Conservation (phyloP, 2,113 vertebrate species). For the Protomyctophum bolini region DNA sequence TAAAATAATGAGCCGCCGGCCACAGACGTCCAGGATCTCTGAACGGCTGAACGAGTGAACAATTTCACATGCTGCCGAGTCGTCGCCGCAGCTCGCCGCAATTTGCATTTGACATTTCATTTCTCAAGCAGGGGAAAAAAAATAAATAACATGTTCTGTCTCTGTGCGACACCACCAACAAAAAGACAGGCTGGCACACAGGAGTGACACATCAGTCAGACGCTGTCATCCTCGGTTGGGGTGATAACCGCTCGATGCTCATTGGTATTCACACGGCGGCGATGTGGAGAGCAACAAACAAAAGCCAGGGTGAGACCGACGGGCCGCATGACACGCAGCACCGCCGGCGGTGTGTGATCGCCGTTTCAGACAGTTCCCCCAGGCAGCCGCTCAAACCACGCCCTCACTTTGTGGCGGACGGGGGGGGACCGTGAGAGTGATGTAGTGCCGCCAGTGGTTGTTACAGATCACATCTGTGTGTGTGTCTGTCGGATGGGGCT, state of each 20-base stretch:
- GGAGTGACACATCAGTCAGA: conserved; percentile 50
- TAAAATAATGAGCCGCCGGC: too few species aligned
- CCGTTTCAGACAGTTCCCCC: background rate
- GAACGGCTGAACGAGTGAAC: conserved; percentile 4
- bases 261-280: conserved; percentile 54
- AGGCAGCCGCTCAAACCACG: background rate
- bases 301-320: conserved; percentile 5
- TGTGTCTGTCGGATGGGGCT: background rate
- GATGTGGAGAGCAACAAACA: background rate
- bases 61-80: conserved; percentile 42
- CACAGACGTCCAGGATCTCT: too few species aligned
- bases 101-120: conserved; percentile 67
- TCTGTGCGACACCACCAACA: background rate
- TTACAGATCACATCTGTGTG: conserved; percentile 6
- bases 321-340: background rate
- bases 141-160: conserved; percentile 32
- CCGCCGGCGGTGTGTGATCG: too few species aligned
- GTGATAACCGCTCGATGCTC: conserved; percentile 50
- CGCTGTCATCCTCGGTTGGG: conserved; percentile 40
- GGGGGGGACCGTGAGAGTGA: background rate
- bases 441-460: background rate
- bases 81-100: conserved; percentile 41
- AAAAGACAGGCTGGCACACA: conserved; percentile 33
- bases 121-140: conserved; percentile 30
- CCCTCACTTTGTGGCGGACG: conserved; percentile 4